Conservation (phyloP, 92 coral and sea anemone genomes). For the Hydrozoanthus gracilis region DNA sequence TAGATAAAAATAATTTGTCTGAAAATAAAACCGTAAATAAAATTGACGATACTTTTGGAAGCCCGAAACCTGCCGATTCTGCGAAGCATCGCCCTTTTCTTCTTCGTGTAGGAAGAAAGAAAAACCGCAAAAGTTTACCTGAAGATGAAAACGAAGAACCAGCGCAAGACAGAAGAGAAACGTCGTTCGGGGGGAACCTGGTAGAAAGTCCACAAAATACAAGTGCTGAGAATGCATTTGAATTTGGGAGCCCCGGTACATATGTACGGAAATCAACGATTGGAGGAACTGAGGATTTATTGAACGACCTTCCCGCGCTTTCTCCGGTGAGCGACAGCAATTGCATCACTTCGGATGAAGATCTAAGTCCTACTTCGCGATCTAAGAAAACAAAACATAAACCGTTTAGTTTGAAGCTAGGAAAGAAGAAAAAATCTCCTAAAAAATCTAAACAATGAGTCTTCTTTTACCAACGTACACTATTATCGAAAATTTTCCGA, state of each 20-base stretch:
- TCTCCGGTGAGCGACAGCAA: conserved; percentile 30
- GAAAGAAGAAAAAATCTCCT: conserved; percentile 24
- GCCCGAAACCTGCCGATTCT: conserved; percentile 7
- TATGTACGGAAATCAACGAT: conserved; percentile 34
- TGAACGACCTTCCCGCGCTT: conserved; percentile 24
- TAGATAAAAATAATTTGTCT: not conserved
- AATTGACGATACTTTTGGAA: not conserved
- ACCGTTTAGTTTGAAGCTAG: conserved; percentile 27
- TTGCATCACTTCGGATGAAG: conserved; percentile 29
- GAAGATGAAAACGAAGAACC: conserved; percentile 22
- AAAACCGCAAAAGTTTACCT: conserved; percentile 24
- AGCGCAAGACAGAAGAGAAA: conserved; percentile 9
- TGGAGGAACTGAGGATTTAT: not conserved
- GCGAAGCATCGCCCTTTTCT: conserved; percentile 37
- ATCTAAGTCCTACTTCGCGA: conserved; percentile 12
- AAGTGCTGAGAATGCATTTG: conserved; percentile 49
- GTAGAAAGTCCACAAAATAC: conserved; percentile 25
- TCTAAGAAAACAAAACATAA: conserved; percentile 35
- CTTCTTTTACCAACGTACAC: not conserved
- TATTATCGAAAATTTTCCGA: too few species aligned
- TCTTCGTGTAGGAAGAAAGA: conserved; percentile 36
- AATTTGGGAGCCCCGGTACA: conserved; percentile 47
- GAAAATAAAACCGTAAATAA: not conserved
- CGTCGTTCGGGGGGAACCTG: conserved; percentile 24
- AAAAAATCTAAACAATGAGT: not conserved